Evolutionary conservation across 1,140 invertebrate species (phyloP).

Genomic region (Microplitis mediator): DNA sequence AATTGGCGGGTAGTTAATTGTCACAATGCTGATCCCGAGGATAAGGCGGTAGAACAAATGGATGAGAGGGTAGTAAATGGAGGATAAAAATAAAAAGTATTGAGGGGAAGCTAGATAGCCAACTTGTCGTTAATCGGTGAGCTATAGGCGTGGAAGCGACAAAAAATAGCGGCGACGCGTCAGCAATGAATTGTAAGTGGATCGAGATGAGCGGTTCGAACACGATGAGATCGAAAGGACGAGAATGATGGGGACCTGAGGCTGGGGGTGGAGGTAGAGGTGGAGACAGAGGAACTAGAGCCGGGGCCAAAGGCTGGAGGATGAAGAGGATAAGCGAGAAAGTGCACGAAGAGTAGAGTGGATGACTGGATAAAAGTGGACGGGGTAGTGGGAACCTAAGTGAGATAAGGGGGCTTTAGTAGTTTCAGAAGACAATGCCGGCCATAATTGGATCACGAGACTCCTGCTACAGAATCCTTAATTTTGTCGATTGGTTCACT

Average conservation of each 20-base stretch:
- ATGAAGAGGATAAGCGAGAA: slow-evolving; percentile 5
- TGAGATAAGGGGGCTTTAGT: slow-evolving; percentile 49
- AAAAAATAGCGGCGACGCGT: slow-evolving; percentile 20
- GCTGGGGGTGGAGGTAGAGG: too few species aligned
- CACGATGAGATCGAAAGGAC: slow-evolving; percentile 10
- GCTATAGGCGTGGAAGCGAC: not conserved
- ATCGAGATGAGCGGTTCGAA: slow-evolving; percentile 19
- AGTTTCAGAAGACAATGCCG: slow-evolving; percentile 51
- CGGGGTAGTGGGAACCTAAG: slow-evolving; percentile 37
- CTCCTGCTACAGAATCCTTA: slow-evolving; percentile 49
- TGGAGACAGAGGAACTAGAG: too few species aligned
- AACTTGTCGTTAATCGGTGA: slow-evolving; percentile 14
- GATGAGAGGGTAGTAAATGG: not conserved
- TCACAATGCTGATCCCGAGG: slow-evolving; percentile 8
- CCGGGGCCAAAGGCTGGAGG: not conserved
- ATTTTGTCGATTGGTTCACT: slow-evolving; percentile 45
- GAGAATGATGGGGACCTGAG: not conserved
- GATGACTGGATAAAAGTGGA: slow-evolving; percentile 32
- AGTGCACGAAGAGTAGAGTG: slow-evolving; percentile 23
- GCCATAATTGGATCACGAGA: slow-evolving; percentile 54
- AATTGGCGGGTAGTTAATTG: slow-evolving; percentile 10
- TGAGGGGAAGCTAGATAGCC: not conserved
- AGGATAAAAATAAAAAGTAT: not conserved
- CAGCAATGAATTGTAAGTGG: slow-evolving; percentile 27
- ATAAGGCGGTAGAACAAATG: not conserved